phyloP scores from a whole-genome alignment of 2,113 vertebrate species.

The Myotis davidii region DNA sequence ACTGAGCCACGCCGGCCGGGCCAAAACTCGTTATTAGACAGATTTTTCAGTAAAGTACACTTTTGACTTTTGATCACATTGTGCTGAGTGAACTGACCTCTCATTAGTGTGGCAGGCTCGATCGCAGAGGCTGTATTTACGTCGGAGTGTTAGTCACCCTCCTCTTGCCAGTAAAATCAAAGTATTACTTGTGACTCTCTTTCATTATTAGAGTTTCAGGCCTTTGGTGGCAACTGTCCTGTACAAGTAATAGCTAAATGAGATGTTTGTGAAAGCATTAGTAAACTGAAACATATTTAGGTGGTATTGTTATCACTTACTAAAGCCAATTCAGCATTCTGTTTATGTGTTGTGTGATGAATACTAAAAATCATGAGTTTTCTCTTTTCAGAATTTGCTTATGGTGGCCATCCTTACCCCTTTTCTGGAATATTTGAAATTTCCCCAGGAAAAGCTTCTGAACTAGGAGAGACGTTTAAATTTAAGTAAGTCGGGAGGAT shows the following conservation, averaged over 20 bases:
- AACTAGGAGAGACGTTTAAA: slow-evolving; percentile 98
- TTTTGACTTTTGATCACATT: background rate
- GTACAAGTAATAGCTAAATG: background rate
- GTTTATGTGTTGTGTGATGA: slow-evolving; percentile 41
- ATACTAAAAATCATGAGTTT: slow-evolving; percentile 81
- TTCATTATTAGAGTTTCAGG: background rate
- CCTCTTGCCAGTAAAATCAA: background rate
- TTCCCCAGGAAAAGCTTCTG: slow-evolving; percentile 95
- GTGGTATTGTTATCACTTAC: slow-evolving; percentile 20
- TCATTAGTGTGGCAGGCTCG: too few relatives aligned
- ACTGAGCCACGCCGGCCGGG: too few relatives aligned
- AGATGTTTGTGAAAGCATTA: slow-evolving; percentile 11
- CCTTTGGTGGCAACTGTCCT: background rate
- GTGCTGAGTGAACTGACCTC: too few relatives aligned
- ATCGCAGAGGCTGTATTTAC: background rate
- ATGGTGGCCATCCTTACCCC: slow-evolving; percentile 98
- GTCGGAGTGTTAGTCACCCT: background rate
- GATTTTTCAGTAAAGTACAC: background rate
- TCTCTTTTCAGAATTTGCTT: slow-evolving; percentile 95
- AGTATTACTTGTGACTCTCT: background rate
- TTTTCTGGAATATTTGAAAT: slow-evolving; percentile 99
- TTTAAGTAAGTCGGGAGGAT: slow-evolving; percentile 94
- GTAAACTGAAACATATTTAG: slow-evolving; percentile 31
- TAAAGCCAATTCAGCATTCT: slow-evolving; percentile 61
- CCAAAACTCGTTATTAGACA: background rate